Conservation (phyloP, 2,888 invertebrate genomes). For the Mellilla xanthometata region DNA sequence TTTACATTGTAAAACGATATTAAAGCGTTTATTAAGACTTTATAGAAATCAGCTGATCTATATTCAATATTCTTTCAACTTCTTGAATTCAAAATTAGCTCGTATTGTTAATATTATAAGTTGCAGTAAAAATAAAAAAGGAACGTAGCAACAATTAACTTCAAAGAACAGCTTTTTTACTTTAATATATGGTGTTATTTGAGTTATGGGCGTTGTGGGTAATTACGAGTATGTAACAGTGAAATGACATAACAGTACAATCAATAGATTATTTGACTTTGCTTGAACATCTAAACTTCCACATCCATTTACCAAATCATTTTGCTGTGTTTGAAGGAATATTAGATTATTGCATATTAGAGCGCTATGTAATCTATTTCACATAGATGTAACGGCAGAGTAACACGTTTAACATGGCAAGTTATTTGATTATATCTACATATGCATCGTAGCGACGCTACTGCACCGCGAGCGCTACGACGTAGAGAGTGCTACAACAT, state of each 20-base stretch:
- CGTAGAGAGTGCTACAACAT: conserved; percentile 6
- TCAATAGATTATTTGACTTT: no score
- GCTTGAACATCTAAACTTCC: no score
- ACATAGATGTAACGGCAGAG: conserved; percentile 14
- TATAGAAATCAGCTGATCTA: background rate
- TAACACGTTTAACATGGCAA: conserved; percentile 13
- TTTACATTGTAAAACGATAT: background rate
- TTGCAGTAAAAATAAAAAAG: no score
- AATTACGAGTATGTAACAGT: no score
- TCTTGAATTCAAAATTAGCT: background rate
- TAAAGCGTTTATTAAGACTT: background rate
- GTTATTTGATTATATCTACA: conserved; percentile 14
- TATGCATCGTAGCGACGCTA: conserved; percentile 15
- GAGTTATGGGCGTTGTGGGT: no score
- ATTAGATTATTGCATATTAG: background rate
- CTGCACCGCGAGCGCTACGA: conserved; percentile 8
- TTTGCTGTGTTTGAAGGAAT: background rate
- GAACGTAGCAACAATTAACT: no score
- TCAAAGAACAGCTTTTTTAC: no score
- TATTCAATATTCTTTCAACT: background rate
- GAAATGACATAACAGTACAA: no score
- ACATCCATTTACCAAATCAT: no score
- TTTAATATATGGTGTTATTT: no score
- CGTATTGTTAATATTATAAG: no score
- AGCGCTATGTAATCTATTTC: conserved; percentile 11